These are phyloP conservation scores for Enoplosus armatus DNA, from an alignment of 2,797 vertebrate species.

Conservation along the genomic window DNA sequence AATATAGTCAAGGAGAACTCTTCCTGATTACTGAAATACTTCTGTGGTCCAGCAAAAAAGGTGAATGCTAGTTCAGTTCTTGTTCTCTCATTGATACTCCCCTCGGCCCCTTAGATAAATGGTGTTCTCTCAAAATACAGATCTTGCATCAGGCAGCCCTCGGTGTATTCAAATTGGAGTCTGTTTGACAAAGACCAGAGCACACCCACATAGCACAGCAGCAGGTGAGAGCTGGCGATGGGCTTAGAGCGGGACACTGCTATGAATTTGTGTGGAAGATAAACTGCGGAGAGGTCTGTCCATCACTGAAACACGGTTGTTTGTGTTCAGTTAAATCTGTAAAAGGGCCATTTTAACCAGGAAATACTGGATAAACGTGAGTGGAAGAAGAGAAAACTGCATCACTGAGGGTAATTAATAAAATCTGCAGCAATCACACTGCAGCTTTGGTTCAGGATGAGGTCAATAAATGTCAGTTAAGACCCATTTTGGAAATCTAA, in stretches of 20 bases:
- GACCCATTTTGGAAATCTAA: conserved; percentile 13
- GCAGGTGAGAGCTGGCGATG: conserved; percentile 19
- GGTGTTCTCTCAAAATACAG: conserved; percentile 41
- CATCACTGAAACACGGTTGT: not conserved
- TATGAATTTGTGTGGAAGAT: conserved; percentile 25
- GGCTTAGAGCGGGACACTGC: conserved; percentile 6
- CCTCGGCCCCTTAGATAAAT: conserved; percentile 48
- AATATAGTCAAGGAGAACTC: not conserved
- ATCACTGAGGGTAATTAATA: not conserved
- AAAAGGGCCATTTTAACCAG: not conserved
- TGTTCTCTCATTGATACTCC: conserved; percentile 40
- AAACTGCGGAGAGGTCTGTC: not conserved
- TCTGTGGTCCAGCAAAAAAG: conserved; percentile 36
- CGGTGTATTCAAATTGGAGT: conserved; percentile 52
- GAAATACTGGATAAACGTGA: not conserved
- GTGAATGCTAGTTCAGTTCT: conserved; percentile 43
- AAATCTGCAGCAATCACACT: not conserved
- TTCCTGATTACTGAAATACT: conserved; percentile 26
- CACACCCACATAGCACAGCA: conserved; percentile 28
- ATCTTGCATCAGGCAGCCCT: conserved; percentile 54
- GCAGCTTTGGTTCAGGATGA: conserved; percentile 6
- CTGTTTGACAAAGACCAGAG: conserved; percentile 39
- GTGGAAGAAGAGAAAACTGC: not conserved
- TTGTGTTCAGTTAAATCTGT: not conserved
- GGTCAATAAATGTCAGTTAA: conserved; percentile 20